Evolutionary conservation across 1,140 invertebrate genomes (phyloP), one percentile per base, ranked within the genome.

Genomic region (Stegodyphus mimosarum): DNA sequence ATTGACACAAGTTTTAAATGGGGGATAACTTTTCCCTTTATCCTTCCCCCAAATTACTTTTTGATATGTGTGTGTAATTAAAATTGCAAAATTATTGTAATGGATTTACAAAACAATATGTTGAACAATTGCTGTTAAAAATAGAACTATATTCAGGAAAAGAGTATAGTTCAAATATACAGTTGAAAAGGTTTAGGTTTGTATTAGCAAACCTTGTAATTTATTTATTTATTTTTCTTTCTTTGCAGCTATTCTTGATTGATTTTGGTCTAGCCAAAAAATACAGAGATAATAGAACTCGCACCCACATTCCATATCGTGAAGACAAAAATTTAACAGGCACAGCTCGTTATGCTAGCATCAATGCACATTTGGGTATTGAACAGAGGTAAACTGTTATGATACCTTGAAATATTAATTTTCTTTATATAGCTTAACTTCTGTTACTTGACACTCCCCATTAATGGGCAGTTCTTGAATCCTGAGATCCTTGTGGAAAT

Each of bases 281-380:
- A 74, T 89, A 88, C 78, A 84, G 87, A 78, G 89, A 89, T 73
- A 87, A 70, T 87, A 94, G 95, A 89, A 95, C 95, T 83, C 93
- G 96, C 88, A 90, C 93, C 86, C 98, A 99, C 92, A 99, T 99
- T 91, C 89, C 93, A 2, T 99, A 99, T 66, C 74, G 93, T 88
- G 93, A 93, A 89, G 92, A 93, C 88, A 93, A 93, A 89, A 93
- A 93, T 88, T 90, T 94, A 67, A 93, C 93, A 18, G 93, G 93
- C 52, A 94, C 93, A 50, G 93, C 93, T 17, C 90, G 93, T 79
- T 94, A 94, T 89, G 93, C 93, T 52, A 93, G 92, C 83, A 93
- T 94, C 83, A 94, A 94, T 89, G 93, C 93, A 81, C 93, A 94
- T 89, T 89, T 93, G 79, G 93, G 86, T 13, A 87, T 87, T 33